Conservation (phyloP, 2,113 vertebrate species). For the Trichechus manatus region DNA sequence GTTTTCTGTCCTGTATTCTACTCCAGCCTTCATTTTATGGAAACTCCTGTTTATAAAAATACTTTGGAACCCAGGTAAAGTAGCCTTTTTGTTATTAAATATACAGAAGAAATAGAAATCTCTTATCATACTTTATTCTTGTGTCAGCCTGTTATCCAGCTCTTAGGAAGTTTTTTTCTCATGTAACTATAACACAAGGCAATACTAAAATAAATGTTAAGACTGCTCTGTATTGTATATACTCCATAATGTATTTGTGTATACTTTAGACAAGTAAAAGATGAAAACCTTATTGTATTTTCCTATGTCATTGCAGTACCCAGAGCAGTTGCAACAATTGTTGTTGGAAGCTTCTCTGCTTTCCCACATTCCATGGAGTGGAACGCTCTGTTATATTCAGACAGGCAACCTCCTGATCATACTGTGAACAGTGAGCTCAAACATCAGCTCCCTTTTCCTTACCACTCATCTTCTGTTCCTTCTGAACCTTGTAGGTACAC, state of each 20-base stretch:
- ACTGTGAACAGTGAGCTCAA: neutral
- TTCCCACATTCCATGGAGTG: neutral
- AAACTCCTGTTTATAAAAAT: neutral
- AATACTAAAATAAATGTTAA: conserved; percentile 5
- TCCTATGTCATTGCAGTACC: neutral
- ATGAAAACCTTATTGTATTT: conserved; percentile 47
- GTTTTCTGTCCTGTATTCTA: neutral
- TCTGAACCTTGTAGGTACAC: conserved; percentile 6
- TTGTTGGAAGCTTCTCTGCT: neutral
- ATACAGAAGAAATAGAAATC: neutral
- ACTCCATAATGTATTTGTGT: neutral
- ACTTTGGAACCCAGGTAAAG: neutral
- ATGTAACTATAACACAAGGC: neutral
- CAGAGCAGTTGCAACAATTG: neutral
- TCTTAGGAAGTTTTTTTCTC: neutral
- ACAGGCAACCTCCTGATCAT: neutral
- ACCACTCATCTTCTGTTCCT: neutral
- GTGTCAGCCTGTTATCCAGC: neutral
- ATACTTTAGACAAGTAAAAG: neutral
- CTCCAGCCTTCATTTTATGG: neutral
- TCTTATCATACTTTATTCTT: neutral
- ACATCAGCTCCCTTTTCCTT: neutral
- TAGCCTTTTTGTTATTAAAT: neutral
- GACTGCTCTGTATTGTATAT: neutral
- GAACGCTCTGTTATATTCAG: conserved; percentile 3